These are phyloP conservation scores for Pelusios castaneus DNA, from an alignment of 2,113 vertebrate species.

Conservation along the genomic window DNA sequence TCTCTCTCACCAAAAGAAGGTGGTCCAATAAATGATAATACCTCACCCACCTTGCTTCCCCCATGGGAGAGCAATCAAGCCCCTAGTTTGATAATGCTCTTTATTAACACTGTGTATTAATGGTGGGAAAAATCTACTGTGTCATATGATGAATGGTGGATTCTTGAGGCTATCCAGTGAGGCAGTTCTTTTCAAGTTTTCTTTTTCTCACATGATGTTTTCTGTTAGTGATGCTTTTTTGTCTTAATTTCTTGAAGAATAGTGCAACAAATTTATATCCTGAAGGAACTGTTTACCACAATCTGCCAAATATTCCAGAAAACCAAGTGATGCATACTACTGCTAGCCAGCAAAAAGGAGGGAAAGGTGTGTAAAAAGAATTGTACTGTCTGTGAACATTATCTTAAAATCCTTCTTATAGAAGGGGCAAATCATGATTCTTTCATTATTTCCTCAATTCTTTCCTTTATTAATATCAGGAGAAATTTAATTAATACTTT, in stretches of 20 bases:
- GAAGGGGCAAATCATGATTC: background rate
- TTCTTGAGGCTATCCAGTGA: background rate
- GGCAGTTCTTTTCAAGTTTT: background rate
- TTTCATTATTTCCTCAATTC: background rate
- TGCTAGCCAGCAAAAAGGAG: slow-evolving; percentile 76
- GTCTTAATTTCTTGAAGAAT: slow-evolving; percentile 68
- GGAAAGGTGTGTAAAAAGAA: slow-evolving; percentile 82
- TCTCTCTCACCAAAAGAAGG: background rate
- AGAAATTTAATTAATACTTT: background rate
- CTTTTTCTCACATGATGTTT: background rate
- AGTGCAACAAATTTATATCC: slow-evolving; percentile 70
- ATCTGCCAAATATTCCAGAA: slow-evolving; percentile 72
- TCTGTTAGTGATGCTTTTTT: background rate
- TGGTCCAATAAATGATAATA: background rate
- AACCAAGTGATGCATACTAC: slow-evolving; percentile 74
- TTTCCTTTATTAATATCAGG: background rate
- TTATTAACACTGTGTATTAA: accelerated
- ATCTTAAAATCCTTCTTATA: background rate
- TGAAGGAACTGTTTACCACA: slow-evolving; percentile 74
- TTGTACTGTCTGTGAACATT: accelerated
- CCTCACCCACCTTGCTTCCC: background rate
- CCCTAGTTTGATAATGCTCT: background rate
- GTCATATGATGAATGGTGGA: background rate
- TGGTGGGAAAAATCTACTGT: background rate
- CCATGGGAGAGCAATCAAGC: background rate